Conservation (phyloP, 2,888 invertebrate species). For the Agrochola lota region DNA sequence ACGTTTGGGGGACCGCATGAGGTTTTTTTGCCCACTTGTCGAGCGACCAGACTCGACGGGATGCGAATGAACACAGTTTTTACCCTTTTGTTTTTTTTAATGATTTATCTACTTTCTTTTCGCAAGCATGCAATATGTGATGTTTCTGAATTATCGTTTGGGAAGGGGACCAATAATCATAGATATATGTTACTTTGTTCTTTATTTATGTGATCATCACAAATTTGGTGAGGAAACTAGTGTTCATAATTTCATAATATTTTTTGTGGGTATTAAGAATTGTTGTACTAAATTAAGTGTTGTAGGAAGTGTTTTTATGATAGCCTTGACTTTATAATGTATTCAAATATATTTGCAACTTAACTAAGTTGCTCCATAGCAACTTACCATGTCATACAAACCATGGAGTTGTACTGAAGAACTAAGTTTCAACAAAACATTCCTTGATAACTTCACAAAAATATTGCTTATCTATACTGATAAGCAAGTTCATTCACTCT, state of each 20-base stretch:
- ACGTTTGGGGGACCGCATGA: slow-evolving; percentile 9
- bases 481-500: slow-evolving; percentile 50
- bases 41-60: neutral
- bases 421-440: neutral
- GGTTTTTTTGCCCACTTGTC: slow-evolving; percentile 39
- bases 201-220: neutral
- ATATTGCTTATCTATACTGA: slow-evolving; percentile 29
- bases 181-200: neutral
- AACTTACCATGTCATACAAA: neutral
- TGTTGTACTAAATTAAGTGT: slow-evolving; percentile 22
- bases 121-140: neutral
- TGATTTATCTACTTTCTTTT: neutral
- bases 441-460: slow-evolving; percentile 1
- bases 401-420: neutral
- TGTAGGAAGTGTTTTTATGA: slow-evolving; percentile 26
- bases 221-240: no score
- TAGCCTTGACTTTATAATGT: slow-evolving; percentile 47
- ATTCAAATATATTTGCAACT: slow-evolving; percentile 30
- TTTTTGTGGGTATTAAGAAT: slow-evolving; percentile 25
- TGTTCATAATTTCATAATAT: slow-evolving; percentile 6
- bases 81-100: slow-evolving; percentile 2
- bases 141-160: neutral
- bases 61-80: neutral
- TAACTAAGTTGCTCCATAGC: slow-evolving; percentile 25
- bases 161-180: neutral